Conservation (phyloP, 2,797 vertebrate species). For the Paramormyrops hopkinsi region DNA sequence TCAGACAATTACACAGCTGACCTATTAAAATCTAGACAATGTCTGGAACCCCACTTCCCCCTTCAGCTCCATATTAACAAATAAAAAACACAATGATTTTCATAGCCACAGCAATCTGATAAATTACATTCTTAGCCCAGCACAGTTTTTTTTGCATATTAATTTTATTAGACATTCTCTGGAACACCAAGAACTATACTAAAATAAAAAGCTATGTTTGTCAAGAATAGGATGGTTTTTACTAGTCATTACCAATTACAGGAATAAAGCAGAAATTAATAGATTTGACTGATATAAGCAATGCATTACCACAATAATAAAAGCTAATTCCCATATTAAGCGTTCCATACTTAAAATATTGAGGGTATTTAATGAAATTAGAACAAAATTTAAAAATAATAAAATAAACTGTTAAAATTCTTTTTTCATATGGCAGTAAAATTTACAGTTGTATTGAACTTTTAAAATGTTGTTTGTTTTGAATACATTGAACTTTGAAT, state of each 20-base stretch:
- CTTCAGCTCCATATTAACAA: neutral
- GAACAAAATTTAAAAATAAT: neutral
- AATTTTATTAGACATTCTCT: neutral
- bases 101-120: neutral
- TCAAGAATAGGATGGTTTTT: neutral
- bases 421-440: neutral
- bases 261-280: neutral
- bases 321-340: neutral
- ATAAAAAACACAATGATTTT: neutral
- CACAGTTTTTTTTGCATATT: neutral
- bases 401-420: neutral
- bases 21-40: constrained; percentile 24
- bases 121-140: neutral
- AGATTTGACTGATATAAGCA: neutral
- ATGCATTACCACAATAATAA: neutral
- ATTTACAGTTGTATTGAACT: neutral
- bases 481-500: neutral
- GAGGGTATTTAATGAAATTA: neutral
- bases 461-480: neutral
- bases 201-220: neutral
- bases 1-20: constrained; percentile 16
- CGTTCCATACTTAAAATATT: neutral
- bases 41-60: neutral
- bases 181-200: neutral
- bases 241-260: neutral